Percentiles rank a stretch among this genome's conserved stretches.
These are phyloP conservation scores for Porites lutea DNA, from an alignment of 64 coral and sea anemone species.

Conservation along the genomic window DNA sequence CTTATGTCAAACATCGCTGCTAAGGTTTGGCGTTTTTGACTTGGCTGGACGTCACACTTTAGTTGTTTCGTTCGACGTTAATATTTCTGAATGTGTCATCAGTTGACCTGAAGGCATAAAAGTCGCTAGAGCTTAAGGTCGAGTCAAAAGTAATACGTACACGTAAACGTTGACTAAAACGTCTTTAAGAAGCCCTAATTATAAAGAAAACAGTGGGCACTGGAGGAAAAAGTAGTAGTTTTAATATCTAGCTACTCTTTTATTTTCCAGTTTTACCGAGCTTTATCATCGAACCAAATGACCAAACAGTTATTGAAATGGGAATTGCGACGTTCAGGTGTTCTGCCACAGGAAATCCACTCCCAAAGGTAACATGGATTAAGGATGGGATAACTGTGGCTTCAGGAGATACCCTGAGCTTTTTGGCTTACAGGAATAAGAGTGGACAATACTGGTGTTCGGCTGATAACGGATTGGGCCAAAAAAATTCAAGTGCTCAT, in stretches of 20 bases:
- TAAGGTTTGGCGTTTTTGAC: too few species aligned
- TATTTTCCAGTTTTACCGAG: not conserved
- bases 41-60: too few species aligned
- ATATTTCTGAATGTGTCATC: too few species aligned
- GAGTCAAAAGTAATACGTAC: too few species aligned
- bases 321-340: not conserved
- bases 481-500: not conserved
- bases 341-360: not conserved
- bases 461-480: not conserved
- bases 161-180: too few species aligned
- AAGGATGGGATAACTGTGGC: slow-evolving; percentile 17
- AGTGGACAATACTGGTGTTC: slow-evolving; percentile 24
- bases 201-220: not conserved
- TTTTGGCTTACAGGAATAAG: not conserved
- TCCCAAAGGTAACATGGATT: not conserved
- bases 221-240: too few species aligned
- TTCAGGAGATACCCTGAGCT: not conserved
- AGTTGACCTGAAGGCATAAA: too few species aligned
- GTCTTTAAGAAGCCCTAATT: too few species aligned
- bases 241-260: too few species aligned
- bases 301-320: not conserved
- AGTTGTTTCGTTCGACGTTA: too few species aligned
- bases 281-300: not conserved
- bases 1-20: too few species aligned
- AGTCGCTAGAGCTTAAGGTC: too few species aligned